These are phyloP conservation scores for Choristoneura rosaceana DNA, from an alignment of 2,888 invertebrate genomes.

Conservation along the genomic window DNA sequence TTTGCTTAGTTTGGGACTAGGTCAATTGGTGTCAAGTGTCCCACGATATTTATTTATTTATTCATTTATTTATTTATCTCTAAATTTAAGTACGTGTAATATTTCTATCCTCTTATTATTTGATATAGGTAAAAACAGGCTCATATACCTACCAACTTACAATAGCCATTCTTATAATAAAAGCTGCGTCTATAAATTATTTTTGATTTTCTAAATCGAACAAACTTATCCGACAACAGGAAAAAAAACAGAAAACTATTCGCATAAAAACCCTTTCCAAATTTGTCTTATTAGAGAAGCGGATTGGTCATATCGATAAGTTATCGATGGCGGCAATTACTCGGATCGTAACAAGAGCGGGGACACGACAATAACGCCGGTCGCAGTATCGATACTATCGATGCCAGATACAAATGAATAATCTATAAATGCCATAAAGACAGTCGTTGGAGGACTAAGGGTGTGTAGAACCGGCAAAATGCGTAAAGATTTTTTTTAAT, in stretches of 20 bases:
- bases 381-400: conserved; percentile 64
- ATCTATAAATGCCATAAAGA: conserved; percentile 83
- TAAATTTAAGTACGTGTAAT: too few species aligned
- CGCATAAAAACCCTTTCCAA: conserved; percentile 19
- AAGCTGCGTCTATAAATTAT: neutral
- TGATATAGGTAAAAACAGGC: too few species aligned
- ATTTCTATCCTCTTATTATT: too few species aligned
- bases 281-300: conserved; percentile 13
- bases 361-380: conserved; percentile 79
- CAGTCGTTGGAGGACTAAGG: conserved; percentile 60
- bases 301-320: conserved; percentile 43
- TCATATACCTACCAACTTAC: too few species aligned
- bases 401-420: conserved; percentile 82
- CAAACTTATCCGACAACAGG: neutral
- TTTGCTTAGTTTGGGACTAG: too few species aligned
- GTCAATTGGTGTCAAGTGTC: too few species aligned
- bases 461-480: conserved; percentile 55
- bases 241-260: neutral
- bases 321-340: conserved; percentile 64
- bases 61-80: too few species aligned
- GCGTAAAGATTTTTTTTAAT: too few species aligned
- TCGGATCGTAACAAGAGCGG: conserved; percentile 56
- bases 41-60: too few species aligned
- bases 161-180: neutral
- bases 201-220: too few species aligned